phyloP scores from a whole-genome alignment of 2,888 invertebrate genomes.

The Caenorhabditis virilis region DNA sequence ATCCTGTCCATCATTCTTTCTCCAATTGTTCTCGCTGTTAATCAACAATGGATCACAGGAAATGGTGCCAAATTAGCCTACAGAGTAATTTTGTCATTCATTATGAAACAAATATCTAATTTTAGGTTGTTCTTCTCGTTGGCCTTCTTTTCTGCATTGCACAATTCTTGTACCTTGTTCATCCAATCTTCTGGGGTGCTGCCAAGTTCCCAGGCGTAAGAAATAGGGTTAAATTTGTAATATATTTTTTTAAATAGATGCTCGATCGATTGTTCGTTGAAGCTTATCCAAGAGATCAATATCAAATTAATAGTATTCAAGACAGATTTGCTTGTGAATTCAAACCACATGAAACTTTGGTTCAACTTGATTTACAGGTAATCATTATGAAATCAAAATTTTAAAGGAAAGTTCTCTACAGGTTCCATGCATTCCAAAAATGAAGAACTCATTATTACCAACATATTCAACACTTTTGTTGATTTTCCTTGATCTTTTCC shows the following conservation, averaged over 20 bases:
- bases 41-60: conserved; percentile 47
- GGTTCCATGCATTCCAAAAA: conserved; percentile 61
- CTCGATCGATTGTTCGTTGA: conserved; percentile 61
- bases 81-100: conserved; percentile 25
- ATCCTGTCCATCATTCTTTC: conserved; percentile 42
- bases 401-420: too few species aligned
- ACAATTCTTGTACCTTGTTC: conserved; percentile 61
- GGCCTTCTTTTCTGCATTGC: conserved; percentile 56
- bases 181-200: conserved; percentile 60
- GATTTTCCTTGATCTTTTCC: conserved; percentile 61
- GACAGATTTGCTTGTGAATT: conserved; percentile 56
- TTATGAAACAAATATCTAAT: not conserved
- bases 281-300: conserved; percentile 55
- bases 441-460: conserved; percentile 63
- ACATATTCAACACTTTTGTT: conserved; percentile 60
- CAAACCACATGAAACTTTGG: conserved; percentile 48
- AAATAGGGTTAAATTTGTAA: not conserved
- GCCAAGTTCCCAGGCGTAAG: conserved; percentile 52
- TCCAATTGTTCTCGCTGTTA: conserved; percentile 46
- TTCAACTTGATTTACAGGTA: conserved; percentile 54
- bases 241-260: conserved; percentile 26
- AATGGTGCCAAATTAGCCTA: conserved; percentile 54
- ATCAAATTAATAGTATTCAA: conserved; percentile 52
- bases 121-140: conserved; percentile 50
- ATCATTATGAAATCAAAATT: too few species aligned